phyloP scores from a whole-genome alignment of 2,797 vertebrate species.

The Leptatherina wallacei region DNA sequence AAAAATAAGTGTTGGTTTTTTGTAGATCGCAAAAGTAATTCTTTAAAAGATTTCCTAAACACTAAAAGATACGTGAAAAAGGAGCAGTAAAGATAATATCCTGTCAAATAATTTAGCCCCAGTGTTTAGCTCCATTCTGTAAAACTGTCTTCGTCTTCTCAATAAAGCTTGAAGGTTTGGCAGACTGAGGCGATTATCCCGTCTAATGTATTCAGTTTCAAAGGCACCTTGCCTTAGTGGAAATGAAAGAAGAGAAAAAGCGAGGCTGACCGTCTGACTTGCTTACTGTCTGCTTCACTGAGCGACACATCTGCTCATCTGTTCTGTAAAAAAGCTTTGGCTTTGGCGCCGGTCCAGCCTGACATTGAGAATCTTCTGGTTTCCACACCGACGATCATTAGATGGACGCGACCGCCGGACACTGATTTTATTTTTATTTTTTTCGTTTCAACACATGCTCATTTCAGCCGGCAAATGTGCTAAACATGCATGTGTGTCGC shows the following conservation, averaged over 20 bases:
- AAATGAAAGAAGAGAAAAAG: slow-evolving; percentile 40
- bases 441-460: slow-evolving; percentile 5
- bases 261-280: slow-evolving; percentile 31
- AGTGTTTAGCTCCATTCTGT: slow-evolving; percentile 32
- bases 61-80: slow-evolving; percentile 22
- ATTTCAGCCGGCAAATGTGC: slow-evolving; percentile 23
- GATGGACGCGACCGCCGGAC: slow-evolving; percentile 2
- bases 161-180: slow-evolving; percentile 51
- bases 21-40: slow-evolving; percentile 17
- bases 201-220: slow-evolving; percentile 50
- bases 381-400: slow-evolving; percentile 5
- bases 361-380: background rate
- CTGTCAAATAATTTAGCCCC: slow-evolving; percentile 33
- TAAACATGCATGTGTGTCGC: slow-evolving; percentile 34
- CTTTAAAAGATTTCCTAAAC: slow-evolving; percentile 20
- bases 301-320: slow-evolving; percentile 32
- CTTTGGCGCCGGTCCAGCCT: slow-evolving; percentile 19
- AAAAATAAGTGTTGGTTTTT: slow-evolving; percentile 9
- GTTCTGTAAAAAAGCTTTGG: slow-evolving; percentile 25
- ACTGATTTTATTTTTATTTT: background rate
- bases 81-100: slow-evolving; percentile 16
- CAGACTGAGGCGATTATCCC: slow-evolving; percentile 46
- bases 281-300: slow-evolving; percentile 1
- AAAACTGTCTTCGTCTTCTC: slow-evolving; percentile 43
- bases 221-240: slow-evolving; percentile 59